These are phyloP conservation scores for Heteromormyrus szaboi DNA, from an alignment of 2,797 vertebrate genomes.

Conservation along the genomic window DNA sequence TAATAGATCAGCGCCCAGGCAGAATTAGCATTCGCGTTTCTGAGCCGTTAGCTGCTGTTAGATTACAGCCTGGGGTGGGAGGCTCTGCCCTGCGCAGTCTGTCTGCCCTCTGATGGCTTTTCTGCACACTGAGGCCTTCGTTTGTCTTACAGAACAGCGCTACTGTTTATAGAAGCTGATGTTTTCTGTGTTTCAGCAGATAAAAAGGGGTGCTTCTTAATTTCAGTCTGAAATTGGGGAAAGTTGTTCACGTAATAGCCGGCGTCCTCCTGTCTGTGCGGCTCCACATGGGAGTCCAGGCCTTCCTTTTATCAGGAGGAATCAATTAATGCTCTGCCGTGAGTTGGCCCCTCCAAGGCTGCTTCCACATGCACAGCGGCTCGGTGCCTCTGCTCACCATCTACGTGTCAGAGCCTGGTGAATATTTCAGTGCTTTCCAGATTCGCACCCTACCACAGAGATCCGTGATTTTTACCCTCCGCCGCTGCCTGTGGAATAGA, in stretches of 20 bases:
- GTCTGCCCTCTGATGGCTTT: background rate
- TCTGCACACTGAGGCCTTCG: background rate
- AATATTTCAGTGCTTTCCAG: conserved; percentile 17
- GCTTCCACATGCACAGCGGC: background rate
- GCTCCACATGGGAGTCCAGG: background rate
- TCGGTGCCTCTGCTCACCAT: background rate
- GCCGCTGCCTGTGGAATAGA: background rate
- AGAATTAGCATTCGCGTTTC: background rate
- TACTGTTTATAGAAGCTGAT: background rate
- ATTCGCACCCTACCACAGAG: background rate
- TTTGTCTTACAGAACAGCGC: background rate
- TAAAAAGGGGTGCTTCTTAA: background rate
- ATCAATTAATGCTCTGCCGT: background rate
- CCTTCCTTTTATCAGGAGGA: background rate
- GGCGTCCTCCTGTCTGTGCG: background rate
- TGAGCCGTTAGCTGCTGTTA: background rate
- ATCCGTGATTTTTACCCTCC: background rate
- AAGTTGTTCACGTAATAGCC: background rate
- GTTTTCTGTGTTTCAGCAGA: background rate
- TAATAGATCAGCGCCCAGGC: background rate
- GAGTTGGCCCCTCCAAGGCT: background rate
- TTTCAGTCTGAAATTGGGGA: background rate
- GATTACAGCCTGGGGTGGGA: background rate
- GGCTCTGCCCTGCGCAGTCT: background rate
- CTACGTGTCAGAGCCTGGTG: conserved; percentile 16